Conservation (phyloP, 2,113 vertebrate genomes). For the Rafetus swinhoei region DNA sequence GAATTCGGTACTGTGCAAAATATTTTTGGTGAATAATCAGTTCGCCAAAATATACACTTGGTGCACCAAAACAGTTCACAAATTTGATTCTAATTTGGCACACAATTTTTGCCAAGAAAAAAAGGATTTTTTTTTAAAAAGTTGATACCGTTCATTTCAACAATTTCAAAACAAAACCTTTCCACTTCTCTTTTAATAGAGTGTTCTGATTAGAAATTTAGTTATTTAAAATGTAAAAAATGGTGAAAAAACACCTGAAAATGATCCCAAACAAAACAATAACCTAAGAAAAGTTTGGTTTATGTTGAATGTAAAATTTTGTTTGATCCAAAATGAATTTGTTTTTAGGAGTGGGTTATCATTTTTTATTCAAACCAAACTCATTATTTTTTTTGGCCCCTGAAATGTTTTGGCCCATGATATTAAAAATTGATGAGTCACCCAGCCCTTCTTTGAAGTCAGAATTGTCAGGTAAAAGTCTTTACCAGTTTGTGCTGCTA, state of each 20-base stretch:
- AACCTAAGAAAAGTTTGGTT: not conserved
- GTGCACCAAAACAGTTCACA: not conserved
- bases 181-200: not conserved
- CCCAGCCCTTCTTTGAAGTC: slow-evolving; percentile 31
- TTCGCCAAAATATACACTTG: too few relatives aligned
- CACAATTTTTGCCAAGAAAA: not conserved
- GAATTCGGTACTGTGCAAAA: not conserved
- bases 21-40: not conserved
- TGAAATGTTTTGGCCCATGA: not conserved
- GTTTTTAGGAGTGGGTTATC: not conserved
- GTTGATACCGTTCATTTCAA: not conserved
- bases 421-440: not conserved
- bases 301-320: not conserved
- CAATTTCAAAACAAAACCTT: not conserved
- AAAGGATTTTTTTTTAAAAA: not conserved
- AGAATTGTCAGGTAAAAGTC: slow-evolving; percentile 61
- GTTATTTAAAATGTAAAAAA: not conserved
- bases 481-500: slow-evolving; percentile 22
- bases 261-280: not conserved
- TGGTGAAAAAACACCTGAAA: not conserved
- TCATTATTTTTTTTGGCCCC: not conserved
- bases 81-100: not conserved
- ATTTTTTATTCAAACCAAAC: not conserved
- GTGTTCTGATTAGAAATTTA: not conserved
- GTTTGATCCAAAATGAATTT: not conserved